phyloP scores from a whole-genome alignment of 2,888 invertebrate genomes.

The Parelbella ahira region DNA sequence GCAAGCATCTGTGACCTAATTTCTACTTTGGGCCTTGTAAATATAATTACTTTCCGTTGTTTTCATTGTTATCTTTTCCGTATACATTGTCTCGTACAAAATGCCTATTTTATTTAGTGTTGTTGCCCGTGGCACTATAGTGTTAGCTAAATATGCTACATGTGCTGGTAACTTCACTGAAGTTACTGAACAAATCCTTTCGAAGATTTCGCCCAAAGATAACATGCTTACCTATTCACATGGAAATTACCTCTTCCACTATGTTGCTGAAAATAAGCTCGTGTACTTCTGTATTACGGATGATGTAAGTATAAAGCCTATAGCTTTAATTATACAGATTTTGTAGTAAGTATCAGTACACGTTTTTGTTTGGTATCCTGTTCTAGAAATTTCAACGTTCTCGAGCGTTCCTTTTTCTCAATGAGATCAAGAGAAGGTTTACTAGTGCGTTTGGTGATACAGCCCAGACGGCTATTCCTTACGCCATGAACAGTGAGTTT shows the following conservation, averaged over 20 bases:
- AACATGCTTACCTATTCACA: slow-evolving; percentile 96
- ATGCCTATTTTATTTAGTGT: slow-evolving; percentile 97
- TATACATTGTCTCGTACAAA: slow-evolving; percentile 33
- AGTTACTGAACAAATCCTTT: slow-evolving; percentile 94
- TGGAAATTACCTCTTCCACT: slow-evolving; percentile 95
- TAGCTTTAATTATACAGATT: too few species aligned
- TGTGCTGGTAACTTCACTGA: slow-evolving; percentile 97
- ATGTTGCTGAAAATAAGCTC: slow-evolving; percentile 91
- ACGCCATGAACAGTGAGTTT: slow-evolving; percentile 98
- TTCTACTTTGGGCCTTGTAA: too few species aligned
- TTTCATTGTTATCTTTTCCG: slow-evolving; percentile 12
- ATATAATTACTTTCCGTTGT: slow-evolving; percentile 10
- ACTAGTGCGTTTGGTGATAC: slow-evolving; percentile 88
- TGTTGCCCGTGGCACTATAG: slow-evolving; percentile 90
- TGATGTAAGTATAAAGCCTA: slow-evolving; percentile 87
- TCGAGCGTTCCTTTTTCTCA: slow-evolving; percentile 93
- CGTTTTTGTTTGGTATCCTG: too few species aligned
- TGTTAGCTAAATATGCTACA: slow-evolving; percentile 94
- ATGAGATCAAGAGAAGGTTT: slow-evolving; percentile 95
- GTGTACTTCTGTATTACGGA: slow-evolving; percentile 97
- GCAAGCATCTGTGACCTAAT: too few species aligned
- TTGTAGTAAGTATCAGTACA: too few species aligned
- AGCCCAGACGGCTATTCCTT: slow-evolving; percentile 93
- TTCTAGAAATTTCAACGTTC: slow-evolving; percentile 95
- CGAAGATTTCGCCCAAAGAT: slow-evolving; percentile 93